These are phyloP conservation scores for Nemapogon koenigi DNA, from an alignment of 2,888 invertebrate genomes.

Conservation along the genomic window DNA sequence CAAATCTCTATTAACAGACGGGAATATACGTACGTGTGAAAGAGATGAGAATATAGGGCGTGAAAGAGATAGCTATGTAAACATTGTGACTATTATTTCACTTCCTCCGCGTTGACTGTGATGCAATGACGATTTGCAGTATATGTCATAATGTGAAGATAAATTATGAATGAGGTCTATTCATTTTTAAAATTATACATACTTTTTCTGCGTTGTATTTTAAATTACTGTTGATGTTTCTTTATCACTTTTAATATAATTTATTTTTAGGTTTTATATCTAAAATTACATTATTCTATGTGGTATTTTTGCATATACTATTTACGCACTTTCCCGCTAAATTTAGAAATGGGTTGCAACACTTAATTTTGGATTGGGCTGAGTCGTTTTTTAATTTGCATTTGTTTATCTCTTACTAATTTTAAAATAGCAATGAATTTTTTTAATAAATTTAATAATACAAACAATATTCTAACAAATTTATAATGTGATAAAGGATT, in stretches of 20 bases:
- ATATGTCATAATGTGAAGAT: slow-evolving; percentile 48
- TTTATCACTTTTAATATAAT: neutral
- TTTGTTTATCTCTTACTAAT: no score
- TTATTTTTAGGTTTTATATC: slow-evolving; percentile 1
- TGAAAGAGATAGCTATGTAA: slow-evolving; percentile 50
- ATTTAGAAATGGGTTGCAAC: no score
- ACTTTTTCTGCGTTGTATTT: neutral
- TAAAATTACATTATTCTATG: neutral
- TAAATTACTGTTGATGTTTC: no score
- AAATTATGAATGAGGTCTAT: slow-evolving; percentile 23
- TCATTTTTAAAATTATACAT: neutral
- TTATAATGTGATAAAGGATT: neutral
- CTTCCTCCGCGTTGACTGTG: slow-evolving; percentile 52
- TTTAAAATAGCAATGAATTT: no score
- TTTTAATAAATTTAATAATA: slow-evolving; percentile 1
- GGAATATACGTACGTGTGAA: slow-evolving; percentile 36
- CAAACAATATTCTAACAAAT: neutral
- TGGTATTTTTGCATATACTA: slow-evolving; percentile 1
- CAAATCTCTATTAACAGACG: slow-evolving; percentile 32
- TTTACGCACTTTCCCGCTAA: slow-evolving; percentile 1
- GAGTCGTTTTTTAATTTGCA: no score
- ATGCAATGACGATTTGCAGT: slow-evolving; percentile 58
- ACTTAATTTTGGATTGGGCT: no score
- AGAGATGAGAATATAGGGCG: slow-evolving; percentile 37
- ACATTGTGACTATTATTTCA: slow-evolving; percentile 64